Evolutionary conservation across 2,113 vertebrate species (phyloP).

Genomic region (Aix galericulata): DNA sequence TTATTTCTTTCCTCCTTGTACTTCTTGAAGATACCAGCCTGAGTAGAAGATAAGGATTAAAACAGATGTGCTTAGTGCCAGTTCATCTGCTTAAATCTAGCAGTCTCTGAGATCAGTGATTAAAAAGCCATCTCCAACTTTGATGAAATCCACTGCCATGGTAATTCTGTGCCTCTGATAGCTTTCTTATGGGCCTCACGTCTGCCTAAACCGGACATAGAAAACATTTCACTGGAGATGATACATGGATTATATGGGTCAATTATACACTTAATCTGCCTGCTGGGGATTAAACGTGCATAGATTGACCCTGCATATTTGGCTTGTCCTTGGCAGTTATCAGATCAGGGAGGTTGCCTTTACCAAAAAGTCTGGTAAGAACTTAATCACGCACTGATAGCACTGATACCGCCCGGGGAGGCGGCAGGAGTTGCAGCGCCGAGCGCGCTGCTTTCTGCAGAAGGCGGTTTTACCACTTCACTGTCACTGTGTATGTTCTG

Average conservation of each 20-base stretch:
- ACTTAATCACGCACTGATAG: slow-evolving; percentile 78
- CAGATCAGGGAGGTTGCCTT: slow-evolving; percentile 88
- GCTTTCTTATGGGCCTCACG: slow-evolving; percentile 75
- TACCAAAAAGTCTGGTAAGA: slow-evolving; percentile 82
- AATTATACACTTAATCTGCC: slow-evolving; percentile 99
- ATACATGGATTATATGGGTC: slow-evolving; percentile 96
- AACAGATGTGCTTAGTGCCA: slow-evolving; percentile 94
- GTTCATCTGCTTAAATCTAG: slow-evolving; percentile 90
- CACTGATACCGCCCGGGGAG: slow-evolving; percentile 58
- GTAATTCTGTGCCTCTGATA: slow-evolving; percentile 76
- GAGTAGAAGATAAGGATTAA: slow-evolving; percentile 93
- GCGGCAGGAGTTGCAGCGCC: slow-evolving; percentile 28
- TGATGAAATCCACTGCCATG: slow-evolving; percentile 85
- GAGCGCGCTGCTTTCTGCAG: slow-evolving; percentile 44
- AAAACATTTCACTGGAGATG: slow-evolving; percentile 84
- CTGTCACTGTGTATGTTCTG: slow-evolving; percentile 55
- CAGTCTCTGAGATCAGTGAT: slow-evolving; percentile 90
- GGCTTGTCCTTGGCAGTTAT: slow-evolving; percentile 95
- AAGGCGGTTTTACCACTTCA: slow-evolving; percentile 75
- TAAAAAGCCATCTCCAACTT: slow-evolving; percentile 92
- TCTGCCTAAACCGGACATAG: slow-evolving; percentile 72
- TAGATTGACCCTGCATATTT: slow-evolving; percentile 95
- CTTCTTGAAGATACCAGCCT: slow-evolving; percentile 89
- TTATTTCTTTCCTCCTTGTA: slow-evolving; percentile 82
- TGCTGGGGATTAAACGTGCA: slow-evolving; percentile 89